Evolutionary conservation across 2,888 invertebrate genomes (phyloP).

Genomic region (Hypomecis punctinalis): DNA sequence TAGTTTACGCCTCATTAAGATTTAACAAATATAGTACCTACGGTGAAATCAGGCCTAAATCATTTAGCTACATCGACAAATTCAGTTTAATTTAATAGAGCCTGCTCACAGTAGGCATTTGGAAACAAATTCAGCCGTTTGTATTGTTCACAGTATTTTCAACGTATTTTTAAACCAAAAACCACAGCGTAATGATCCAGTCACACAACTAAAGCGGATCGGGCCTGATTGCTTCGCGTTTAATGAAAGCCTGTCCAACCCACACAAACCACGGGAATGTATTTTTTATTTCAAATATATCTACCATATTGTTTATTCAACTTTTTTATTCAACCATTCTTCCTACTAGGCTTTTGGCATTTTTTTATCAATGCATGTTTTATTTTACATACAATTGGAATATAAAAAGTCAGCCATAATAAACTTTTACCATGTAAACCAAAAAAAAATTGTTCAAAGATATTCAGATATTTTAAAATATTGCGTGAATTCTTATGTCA

Average conservation of each 20-base stretch:
- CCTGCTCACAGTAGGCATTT: not conserved
- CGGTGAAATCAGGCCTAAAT: too few relatives aligned
- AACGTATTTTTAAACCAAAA: conserved; percentile 17
- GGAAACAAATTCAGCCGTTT: not conserved
- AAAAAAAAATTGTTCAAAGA: too few relatives aligned
- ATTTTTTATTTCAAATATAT: not conserved
- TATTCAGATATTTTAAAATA: too few relatives aligned
- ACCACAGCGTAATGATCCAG: conserved; percentile 29
- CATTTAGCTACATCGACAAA: not conserved
- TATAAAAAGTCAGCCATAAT: too few relatives aligned
- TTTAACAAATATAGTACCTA: too few relatives aligned
- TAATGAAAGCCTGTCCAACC: conserved; percentile 27
- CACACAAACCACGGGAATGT: conserved; percentile 1
- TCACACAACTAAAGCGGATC: conserved; percentile 26
- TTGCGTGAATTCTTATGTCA: too few relatives aligned
- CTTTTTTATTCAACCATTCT: too few relatives aligned
- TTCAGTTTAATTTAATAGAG: not conserved
- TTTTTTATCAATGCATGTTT: too few relatives aligned
- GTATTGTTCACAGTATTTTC: conserved; percentile 8
- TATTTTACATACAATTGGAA: too few relatives aligned
- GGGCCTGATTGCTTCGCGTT: conserved; percentile 28
- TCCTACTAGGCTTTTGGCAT: too few relatives aligned
- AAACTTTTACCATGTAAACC: too few relatives aligned
- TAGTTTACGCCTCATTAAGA: too few relatives aligned
- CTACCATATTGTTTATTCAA: not conserved